Evolutionary conservation across 2,888 invertebrate species (phyloP).

Genomic region (Ashinkailepas kermadecensis): DNA sequence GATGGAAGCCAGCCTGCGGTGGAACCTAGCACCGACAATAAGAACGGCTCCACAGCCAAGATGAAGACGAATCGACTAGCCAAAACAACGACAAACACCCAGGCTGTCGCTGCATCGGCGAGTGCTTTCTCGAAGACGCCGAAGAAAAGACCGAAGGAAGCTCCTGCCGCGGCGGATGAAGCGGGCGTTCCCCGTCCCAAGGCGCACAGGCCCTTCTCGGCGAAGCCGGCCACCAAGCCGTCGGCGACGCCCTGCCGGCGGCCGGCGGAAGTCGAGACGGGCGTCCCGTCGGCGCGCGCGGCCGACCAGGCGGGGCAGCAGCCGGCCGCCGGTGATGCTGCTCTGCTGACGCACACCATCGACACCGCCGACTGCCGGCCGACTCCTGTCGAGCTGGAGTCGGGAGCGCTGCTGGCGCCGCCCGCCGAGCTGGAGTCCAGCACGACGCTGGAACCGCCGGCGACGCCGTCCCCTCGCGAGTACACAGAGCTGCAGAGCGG

Average conservation of each 20-base stretch:
- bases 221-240: background rate
- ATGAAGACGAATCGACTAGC: background rate
- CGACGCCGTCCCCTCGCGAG: background rate
- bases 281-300: background rate
- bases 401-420: background rate
- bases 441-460: background rate
- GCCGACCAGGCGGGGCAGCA: background rate
- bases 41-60: background rate
- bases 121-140: background rate
- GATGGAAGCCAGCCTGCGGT: background rate
- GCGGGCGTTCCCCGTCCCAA: background rate
- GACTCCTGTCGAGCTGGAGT: no score
- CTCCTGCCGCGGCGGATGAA: background rate
- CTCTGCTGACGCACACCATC: background rate
- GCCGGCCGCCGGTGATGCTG: background rate
- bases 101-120: background rate
- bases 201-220: background rate
- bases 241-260: no score
- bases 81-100: background rate
- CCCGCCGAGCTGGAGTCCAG: background rate
- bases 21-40: background rate
- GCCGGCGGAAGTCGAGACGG: background rate
- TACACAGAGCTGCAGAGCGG: slow-evolving; percentile 15
- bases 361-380: no score
- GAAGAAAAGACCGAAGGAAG: background rate